These are phyloP conservation scores for Oxycera nigricornis DNA, from an alignment of 2,888 invertebrate genomes.

Conservation along the genomic window DNA sequence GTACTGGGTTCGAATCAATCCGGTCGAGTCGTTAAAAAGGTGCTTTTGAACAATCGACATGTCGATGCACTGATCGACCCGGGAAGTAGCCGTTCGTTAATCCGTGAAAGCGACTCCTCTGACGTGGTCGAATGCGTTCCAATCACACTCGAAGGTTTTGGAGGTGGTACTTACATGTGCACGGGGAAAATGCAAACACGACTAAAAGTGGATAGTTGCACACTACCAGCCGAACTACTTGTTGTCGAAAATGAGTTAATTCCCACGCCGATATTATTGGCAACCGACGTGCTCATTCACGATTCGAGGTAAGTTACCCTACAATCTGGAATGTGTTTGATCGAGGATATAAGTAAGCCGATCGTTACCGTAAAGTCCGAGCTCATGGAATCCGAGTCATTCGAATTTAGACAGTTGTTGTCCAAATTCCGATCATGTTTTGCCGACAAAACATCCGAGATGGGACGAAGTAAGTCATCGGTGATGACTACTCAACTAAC, in stretches of 20 bases:
- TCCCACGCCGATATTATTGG: neutral
- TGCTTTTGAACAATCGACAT: neutral
- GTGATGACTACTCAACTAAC: too few species aligned
- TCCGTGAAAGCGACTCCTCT: neutral
- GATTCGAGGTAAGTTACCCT: neutral
- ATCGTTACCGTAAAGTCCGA: neutral
- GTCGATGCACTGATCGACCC: constrained; percentile 1
- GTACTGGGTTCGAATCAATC: neutral
- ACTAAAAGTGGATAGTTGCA: neutral
- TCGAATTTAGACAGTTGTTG: neutral
- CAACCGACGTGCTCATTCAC: neutral
- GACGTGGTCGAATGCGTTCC: neutral
- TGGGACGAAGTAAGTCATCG: too few species aligned
- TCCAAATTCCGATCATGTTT: neutral
- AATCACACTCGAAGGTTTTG: too few species aligned
- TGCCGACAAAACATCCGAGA: too few species aligned
- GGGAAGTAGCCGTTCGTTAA: constrained; percentile 9
- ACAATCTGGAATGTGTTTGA: neutral
- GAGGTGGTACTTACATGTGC: too few species aligned
- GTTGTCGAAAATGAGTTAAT: neutral
- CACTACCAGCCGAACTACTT: neutral
- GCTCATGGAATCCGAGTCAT: neutral
- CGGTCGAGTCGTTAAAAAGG: neutral
- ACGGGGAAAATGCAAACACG: neutral
- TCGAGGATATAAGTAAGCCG: neutral